Evolutionary conservation across 2,888 invertebrate species (phyloP), one percentile per base, ranked within the genome.

Genomic region (Mactromeris polynyma): DNA sequence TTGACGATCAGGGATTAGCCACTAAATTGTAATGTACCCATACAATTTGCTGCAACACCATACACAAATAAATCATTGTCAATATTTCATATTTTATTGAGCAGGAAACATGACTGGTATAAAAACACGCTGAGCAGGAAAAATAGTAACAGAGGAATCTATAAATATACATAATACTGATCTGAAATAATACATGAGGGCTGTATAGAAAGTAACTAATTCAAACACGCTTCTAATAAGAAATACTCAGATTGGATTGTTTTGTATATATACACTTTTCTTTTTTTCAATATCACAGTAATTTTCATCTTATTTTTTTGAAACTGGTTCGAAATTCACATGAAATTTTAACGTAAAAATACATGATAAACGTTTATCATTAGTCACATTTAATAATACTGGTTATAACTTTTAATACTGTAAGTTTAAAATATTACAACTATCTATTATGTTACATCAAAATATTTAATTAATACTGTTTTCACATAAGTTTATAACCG

Each of bases 31-130:
- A n/a, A n/a, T n/a, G n/a, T n/a, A n/a, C n/a, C n/a, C n/a, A n/a
- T n/a, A n/a, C n/a, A n/a, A n/a, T n/a, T n/a, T n/a, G n/a, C n/a
- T n/a, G 14, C 17, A 46, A 64, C n/a, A 64, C 26, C 3, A 64
- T 64, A 64, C 11, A 64, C 9, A 64, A 64, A 6, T 19, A n/a
- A 26, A 26, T 64, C 6, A 1, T 64, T n/a, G 26, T 26, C 4
- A 26, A 64, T 64, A 33, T 73, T 73, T 73, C 33, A 33, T 33
- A 69, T 73, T 73, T 73, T 73, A 73, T 73, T 73, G 73, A 73
- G 73, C 73, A 73, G 73, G 73, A 73, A 73, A 73, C 9, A 73
- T 73, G 73, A 73, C 73, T 73, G 73, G 36, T 73, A 73, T 73
- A 36, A 36, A 40, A 64, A 73, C 73, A 73, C 73, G 36, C 58